Evolutionary conservation across 2,888 invertebrate species (phyloP).

Genomic region (Gymnoscelis rufifasciata): DNA sequence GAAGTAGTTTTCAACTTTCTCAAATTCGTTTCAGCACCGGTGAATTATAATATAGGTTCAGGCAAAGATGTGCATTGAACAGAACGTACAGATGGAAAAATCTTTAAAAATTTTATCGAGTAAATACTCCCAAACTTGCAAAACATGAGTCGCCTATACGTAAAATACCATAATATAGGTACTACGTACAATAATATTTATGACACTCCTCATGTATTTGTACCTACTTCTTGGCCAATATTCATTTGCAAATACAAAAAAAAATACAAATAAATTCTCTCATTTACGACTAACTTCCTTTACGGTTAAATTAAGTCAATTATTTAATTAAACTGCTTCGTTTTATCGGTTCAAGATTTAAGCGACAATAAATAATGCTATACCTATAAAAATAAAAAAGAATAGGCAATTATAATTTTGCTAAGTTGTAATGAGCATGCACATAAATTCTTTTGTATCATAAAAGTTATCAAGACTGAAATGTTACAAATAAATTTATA

Average conservation of each 20-base stretch:
- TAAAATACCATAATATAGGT: too few relatives aligned
- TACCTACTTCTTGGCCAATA: too few relatives aligned
- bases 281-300: constrained; percentile 9
- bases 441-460: too few relatives aligned
- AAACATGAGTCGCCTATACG: too few relatives aligned
- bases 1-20: constrained; percentile 31
- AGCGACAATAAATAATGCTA: neutral
- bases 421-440: too few relatives aligned
- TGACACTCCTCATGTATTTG: too few relatives aligned
- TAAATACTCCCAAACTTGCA: too few relatives aligned
- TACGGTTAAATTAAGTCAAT: constrained; percentile 1
- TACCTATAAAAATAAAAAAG: neutral
- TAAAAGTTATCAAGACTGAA: too few relatives aligned
- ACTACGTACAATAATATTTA: too few relatives aligned
- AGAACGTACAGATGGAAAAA: constrained; percentile 6
- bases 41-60: constrained; percentile 17
- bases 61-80: constrained; percentile 19
- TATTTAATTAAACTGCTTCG: constrained; percentile 6
- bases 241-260: constrained; percentile 1
- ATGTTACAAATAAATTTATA: too few relatives aligned
- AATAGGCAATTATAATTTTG: too few relatives aligned
- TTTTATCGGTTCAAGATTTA: constrained; percentile 5
- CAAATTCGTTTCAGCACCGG: constrained; percentile 24
- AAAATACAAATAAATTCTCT: neutral
- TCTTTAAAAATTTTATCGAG: neutral